These are phyloP conservation scores for Strigamia maritima DNA, from an alignment of 2,888 invertebrate genomes.

Conservation along the genomic window DNA sequence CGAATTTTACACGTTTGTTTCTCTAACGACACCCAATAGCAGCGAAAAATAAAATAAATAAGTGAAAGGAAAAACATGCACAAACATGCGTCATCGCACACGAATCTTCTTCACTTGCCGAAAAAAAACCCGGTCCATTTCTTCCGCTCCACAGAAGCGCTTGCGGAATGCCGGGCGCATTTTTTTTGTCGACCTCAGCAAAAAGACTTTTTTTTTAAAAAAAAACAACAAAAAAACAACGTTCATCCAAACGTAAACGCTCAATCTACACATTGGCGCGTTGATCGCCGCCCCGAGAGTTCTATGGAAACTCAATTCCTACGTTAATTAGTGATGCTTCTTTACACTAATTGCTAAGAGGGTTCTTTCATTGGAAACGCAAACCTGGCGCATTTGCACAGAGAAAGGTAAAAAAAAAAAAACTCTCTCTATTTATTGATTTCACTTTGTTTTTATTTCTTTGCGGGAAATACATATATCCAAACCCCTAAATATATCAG, in stretches of 20 bases:
- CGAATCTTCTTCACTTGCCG: conserved; percentile 1
- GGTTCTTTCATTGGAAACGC: conserved; percentile 24
- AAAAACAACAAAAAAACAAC: neutral
- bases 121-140: conserved; percentile 8
- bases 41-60: neutral
- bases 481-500: neutral
- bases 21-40: neutral
- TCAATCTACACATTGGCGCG: conserved; percentile 24
- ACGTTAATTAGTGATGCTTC: conserved; percentile 27
- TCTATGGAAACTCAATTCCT: conserved; percentile 20
- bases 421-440: neutral
- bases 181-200: conserved; percentile 10
- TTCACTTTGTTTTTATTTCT: neutral
- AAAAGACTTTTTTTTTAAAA: neutral
- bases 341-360: conserved; percentile 25
- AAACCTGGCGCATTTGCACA: neutral
- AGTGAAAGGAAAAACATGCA: neutral
- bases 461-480: neutral
- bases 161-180: conserved; percentile 25
- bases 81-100: conserved; percentile 2
- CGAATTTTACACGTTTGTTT: neutral
- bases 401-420: neutral
- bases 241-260: conserved; percentile 26
- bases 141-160: conserved; percentile 21
- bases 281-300: conserved; percentile 27